Percentiles rank a stretch among this genome's conserved stretches.
These are phyloP conservation scores for Aphidius ervi DNA, from an alignment of 1,140 invertebrate species.

Conservation along the genomic window DNA sequence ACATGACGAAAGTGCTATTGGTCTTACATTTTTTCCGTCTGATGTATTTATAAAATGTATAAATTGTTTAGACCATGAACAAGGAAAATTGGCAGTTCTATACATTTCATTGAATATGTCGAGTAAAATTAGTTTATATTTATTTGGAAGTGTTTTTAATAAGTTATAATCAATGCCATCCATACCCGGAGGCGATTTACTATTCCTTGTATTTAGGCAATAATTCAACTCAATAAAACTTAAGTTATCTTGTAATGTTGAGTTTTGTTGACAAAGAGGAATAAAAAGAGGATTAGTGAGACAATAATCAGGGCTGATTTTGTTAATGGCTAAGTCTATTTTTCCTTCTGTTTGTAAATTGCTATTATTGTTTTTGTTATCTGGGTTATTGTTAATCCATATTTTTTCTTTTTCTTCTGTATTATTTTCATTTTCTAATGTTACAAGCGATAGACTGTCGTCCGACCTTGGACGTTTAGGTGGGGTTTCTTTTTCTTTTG, in stretches of 20 bases:
- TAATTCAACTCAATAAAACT: slow-evolving; percentile 9
- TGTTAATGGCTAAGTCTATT: neutral
- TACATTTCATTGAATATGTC: slow-evolving; percentile 21
- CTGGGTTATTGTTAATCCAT: neutral
- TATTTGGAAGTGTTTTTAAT: slow-evolving; percentile 7
- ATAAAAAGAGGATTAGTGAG: neutral
- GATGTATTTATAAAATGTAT: slow-evolving; percentile 14
- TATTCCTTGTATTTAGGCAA: slow-evolving; percentile 2
- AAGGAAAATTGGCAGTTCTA: neutral
- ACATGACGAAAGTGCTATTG: slow-evolving; percentile 16
- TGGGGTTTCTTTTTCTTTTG: too few species aligned
- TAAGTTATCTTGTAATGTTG: neutral
- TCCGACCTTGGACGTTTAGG: too few species aligned
- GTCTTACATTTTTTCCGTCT: slow-evolving; percentile 2
- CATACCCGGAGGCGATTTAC: neutral
- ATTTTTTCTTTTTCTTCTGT: too few species aligned
- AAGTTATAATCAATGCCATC: slow-evolving; percentile 12
- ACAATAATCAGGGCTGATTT: slow-evolving; percentile 5
- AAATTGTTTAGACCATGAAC: slow-evolving; percentile 4
- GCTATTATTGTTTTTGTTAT: neutral
- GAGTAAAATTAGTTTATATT: slow-evolving; percentile 10
- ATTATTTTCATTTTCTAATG: too few species aligned
- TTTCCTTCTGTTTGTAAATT: neutral
- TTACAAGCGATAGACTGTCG: too few species aligned
- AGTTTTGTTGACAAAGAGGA: slow-evolving; percentile 1